phyloP scores from a whole-genome alignment of 2,888 invertebrate genomes.

The Nymphalis c-album region DNA sequence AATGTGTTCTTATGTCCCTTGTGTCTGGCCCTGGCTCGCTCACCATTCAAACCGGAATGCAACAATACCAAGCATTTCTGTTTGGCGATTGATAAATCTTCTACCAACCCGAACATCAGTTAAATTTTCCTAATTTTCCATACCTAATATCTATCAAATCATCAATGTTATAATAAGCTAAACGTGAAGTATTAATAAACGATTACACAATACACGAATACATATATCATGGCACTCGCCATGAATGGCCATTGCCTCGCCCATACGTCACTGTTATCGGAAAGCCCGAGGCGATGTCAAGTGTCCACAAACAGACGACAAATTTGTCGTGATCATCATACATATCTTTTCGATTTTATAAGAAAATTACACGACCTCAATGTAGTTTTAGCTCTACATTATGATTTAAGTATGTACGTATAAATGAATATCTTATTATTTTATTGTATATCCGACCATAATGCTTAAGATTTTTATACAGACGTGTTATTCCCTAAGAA shows the following conservation, averaged over 20 bases:
- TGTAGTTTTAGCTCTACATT: not conserved
- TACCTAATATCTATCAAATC: conserved; percentile 2
- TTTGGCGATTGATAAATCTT: not conserved
- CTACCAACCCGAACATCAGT: not conserved
- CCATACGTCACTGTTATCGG: conserved; percentile 44
- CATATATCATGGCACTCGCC: conserved; percentile 36
- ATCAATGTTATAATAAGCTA: conserved; percentile 12
- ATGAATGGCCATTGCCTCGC: conserved; percentile 41
- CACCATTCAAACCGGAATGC: too few species aligned
- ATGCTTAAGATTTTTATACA: too few species aligned
- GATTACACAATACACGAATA: conserved; percentile 27
- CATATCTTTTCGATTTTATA: too few species aligned
- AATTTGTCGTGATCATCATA: conserved; percentile 1
- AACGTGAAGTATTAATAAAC: conserved; percentile 24
- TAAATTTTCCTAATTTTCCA: not conserved
- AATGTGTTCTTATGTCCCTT: too few species aligned
- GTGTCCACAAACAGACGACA: conserved; percentile 21
- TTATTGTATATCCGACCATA: too few species aligned
- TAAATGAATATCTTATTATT: too few species aligned
- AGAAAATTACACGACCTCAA: too few species aligned
- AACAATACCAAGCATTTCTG: too few species aligned
- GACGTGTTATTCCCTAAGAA: too few species aligned
- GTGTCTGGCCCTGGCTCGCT: too few species aligned
- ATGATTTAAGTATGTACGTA: not conserved
- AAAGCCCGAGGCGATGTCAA: conserved; percentile 50